Conservation (phyloP, 2,113 vertebrate genomes). For the Manacus vitellinus region DNA sequence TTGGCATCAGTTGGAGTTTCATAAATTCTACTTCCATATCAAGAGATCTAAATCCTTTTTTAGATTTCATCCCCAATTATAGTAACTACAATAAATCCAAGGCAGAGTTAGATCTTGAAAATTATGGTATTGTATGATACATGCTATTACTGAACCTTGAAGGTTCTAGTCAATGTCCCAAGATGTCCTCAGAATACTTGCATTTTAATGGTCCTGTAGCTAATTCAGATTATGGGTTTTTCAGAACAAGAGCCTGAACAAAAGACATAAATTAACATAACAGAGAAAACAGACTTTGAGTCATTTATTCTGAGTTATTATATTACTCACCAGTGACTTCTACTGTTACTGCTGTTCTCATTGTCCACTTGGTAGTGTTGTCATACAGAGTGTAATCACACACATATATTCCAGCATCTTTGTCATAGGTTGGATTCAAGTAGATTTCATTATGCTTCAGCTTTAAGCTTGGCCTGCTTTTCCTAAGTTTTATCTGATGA, state of each 20-base stretch:
- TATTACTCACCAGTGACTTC: conserved; percentile 68
- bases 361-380: conserved; percentile 65
- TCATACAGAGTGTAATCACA: conserved; percentile 77
- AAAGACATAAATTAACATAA: neutral
- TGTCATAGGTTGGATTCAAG: conserved; percentile 31
- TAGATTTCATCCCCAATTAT: neutral
- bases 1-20: neutral
- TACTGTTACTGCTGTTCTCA: conserved; percentile 75
- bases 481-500: neutral
- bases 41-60: neutral
- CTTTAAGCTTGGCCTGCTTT: neutral
- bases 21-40: neutral
- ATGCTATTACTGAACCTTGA: neutral
- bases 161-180: neutral
- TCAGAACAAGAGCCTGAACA: neutral
- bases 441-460: conserved; percentile 42
- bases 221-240: neutral
- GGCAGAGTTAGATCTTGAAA: neutral
- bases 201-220: neutral
- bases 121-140: neutral
- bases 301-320: neutral
- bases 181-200: neutral
- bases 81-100: neutral
- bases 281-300: neutral
- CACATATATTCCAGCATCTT: conserved; percentile 73